A percentile compares a stretch with the other conserved stretches of the same genome.
Evolutionary conservation across 2,113 vertebrate genomes (phyloP).

Genomic region (Dasyurus viverrinus): DNA sequence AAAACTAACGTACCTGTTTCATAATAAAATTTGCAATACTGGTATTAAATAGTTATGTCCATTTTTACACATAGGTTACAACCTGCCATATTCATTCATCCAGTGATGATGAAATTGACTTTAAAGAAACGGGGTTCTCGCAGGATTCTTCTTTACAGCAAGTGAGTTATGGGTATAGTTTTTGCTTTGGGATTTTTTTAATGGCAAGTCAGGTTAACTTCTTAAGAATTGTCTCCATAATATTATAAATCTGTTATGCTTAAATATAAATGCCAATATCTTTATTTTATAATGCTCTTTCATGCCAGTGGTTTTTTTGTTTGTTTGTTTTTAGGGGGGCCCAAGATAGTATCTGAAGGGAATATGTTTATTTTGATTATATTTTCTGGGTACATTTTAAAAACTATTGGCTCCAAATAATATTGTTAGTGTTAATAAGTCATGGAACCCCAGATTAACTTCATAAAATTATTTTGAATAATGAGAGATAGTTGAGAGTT

Average conservation of each 20-base stretch:
- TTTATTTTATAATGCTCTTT: not conserved
- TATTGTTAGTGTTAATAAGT: not conserved
- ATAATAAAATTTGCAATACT: constrained; percentile 50
- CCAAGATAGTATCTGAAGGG: not conserved
- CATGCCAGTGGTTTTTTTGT: not conserved
- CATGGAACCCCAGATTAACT: not conserved
- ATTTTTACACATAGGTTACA: constrained; percentile 89
- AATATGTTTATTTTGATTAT: not conserved
- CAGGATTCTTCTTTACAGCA: constrained; percentile 99
- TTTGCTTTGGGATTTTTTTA: constrained; percentile 71
- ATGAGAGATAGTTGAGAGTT: not conserved
- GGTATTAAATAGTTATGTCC: constrained; percentile 48
- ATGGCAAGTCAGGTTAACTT: constrained; percentile 61
- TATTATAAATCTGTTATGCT: not conserved
- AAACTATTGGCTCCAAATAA: not conserved
- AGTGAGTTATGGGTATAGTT: constrained; percentile 88
- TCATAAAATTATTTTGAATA: accelerated
- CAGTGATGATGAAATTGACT: constrained; percentile 99
- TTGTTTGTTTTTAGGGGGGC: not conserved
- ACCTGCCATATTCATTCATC: constrained; percentile 99
- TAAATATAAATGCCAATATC: not conserved
- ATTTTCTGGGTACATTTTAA: not conserved
- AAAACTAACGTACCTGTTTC: constrained; percentile 67
- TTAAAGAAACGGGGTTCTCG: constrained; percentile 98
- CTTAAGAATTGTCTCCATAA: constrained; percentile 31